Percentiles rank a stretch among this genome's conserved stretches.
phyloP scores from a whole-genome alignment of 2,113 vertebrate genomes.

The Arothron firmamentum region DNA sequence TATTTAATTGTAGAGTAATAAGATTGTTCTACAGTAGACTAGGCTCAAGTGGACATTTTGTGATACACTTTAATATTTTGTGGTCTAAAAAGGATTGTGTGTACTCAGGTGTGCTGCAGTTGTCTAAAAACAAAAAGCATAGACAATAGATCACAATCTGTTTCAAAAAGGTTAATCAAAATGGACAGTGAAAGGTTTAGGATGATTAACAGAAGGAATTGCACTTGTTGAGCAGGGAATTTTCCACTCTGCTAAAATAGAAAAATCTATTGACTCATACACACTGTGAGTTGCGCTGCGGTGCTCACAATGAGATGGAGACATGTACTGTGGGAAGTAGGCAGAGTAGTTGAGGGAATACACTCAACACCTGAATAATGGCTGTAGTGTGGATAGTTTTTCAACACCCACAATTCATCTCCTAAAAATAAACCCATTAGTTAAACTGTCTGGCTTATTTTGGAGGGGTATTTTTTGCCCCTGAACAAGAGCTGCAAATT shows the following conservation, averaged over 20 bases:
- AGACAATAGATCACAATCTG: too few relatives aligned
- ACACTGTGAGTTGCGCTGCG: slow-evolving; percentile 29
- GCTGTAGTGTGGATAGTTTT: slow-evolving; percentile 12
- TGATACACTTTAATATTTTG: too few relatives aligned
- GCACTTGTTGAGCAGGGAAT: slow-evolving; percentile 46
- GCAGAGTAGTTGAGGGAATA: slow-evolving; percentile 30
- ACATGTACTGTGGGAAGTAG: background rate
- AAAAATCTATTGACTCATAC: slow-evolving; percentile 67
- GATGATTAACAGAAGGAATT: slow-evolving; percentile 30
- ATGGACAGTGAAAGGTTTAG: slow-evolving; percentile 7
- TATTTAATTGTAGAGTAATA: too few relatives aligned
- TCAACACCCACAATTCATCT: slow-evolving; percentile 3
- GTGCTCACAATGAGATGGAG: slow-evolving; percentile 6
- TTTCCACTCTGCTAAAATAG: slow-evolving; percentile 48
- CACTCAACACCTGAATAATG: slow-evolving; percentile 18
- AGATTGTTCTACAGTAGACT: too few relatives aligned
- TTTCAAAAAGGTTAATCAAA: slow-evolving; percentile 4
- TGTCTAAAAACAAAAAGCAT: too few relatives aligned
- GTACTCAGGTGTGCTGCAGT: too few relatives aligned
- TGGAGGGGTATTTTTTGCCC: too few relatives aligned
- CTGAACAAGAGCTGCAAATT: too few relatives aligned
- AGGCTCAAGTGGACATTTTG: too few relatives aligned
- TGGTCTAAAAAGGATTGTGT: too few relatives aligned
- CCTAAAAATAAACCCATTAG: background rate
- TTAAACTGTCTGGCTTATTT: background rate